Conservation (phyloP, 2,888 invertebrate genomes). For the Trilocha varians region DNA sequence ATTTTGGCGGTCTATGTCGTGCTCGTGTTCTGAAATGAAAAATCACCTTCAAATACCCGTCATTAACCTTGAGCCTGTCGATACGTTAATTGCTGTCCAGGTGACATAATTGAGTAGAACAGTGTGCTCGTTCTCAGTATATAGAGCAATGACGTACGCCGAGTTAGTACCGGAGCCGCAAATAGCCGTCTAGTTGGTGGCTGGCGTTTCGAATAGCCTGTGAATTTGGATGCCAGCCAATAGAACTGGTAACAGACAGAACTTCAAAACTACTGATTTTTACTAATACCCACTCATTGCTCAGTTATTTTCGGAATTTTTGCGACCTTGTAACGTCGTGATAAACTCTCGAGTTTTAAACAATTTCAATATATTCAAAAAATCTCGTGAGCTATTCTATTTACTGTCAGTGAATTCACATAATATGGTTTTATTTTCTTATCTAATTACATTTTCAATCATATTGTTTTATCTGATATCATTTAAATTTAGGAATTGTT, state of each 20-base stretch:
- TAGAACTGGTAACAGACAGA: constrained; percentile 39
- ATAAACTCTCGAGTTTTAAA: not conserved
- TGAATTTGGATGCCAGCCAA: constrained; percentile 54
- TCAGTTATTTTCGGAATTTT: constrained; percentile 58
- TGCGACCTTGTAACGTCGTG: constrained; percentile 54
- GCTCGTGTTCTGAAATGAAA: constrained; percentile 82
- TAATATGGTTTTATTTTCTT: no score
- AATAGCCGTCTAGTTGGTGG: constrained; percentile 59
- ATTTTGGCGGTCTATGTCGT: constrained; percentile 82
- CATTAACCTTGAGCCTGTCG: constrained; percentile 40
- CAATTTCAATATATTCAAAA: not conserved
- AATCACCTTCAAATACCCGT: constrained; percentile 11
- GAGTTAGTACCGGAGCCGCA: constrained; percentile 53
- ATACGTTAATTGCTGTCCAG: constrained; percentile 38
- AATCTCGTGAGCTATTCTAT: not conserved
- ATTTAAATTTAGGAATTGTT: no score
- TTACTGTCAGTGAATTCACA: no score
- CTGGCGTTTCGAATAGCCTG: constrained; percentile 54
- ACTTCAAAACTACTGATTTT: constrained; percentile 62
- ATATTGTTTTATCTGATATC: no score
- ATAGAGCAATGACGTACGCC: constrained; percentile 65
- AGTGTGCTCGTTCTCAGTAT: constrained; percentile 49
- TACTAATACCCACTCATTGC: constrained; percentile 60
- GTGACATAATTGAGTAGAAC: constrained; percentile 64
- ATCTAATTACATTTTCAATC: no score